These are phyloP conservation scores for Microcebus griseorufus DNA, from an alignment of 2,113 vertebrate species.

Conservation along the genomic window DNA sequence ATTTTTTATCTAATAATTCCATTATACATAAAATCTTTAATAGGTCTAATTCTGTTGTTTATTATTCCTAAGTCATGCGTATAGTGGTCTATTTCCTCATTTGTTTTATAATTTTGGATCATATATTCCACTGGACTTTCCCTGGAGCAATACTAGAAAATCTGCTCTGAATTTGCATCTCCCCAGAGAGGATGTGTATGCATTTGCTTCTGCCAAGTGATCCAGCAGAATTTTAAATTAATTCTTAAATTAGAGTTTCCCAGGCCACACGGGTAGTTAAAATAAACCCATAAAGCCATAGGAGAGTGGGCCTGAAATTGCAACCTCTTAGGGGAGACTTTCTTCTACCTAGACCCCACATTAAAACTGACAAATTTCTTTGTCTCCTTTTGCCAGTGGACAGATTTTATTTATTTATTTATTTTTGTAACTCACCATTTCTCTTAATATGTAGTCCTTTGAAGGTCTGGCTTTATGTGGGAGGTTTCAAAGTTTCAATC, in stretches of 20 bases:
- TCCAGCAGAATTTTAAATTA: background rate
- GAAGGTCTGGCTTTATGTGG: background rate
- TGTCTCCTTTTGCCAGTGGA: slow-evolving; percentile 30
- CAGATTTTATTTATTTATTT: background rate
- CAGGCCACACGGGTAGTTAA: background rate
- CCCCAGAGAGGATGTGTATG: background rate
- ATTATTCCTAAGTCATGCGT: background rate
- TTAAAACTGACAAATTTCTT: background rate
- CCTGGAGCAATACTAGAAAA: background rate
- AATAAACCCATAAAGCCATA: background rate
- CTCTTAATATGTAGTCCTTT: background rate
- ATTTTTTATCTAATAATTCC: background rate
- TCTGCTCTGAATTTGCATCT: background rate
- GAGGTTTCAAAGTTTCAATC: background rate
- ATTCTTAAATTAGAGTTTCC: background rate
- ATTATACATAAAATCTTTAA: background rate
- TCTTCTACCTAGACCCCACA: background rate
- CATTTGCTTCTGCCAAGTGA: background rate
- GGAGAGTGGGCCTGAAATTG: background rate
- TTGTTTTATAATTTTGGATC: background rate
- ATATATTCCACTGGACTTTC: background rate
- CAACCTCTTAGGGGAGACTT: background rate
- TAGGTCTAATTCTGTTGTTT: background rate
- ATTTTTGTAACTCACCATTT: background rate
- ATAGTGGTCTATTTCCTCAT: background rate